Conservation (phyloP, 2,888 invertebrate genomes). For the Microplitis deprimator region DNA sequence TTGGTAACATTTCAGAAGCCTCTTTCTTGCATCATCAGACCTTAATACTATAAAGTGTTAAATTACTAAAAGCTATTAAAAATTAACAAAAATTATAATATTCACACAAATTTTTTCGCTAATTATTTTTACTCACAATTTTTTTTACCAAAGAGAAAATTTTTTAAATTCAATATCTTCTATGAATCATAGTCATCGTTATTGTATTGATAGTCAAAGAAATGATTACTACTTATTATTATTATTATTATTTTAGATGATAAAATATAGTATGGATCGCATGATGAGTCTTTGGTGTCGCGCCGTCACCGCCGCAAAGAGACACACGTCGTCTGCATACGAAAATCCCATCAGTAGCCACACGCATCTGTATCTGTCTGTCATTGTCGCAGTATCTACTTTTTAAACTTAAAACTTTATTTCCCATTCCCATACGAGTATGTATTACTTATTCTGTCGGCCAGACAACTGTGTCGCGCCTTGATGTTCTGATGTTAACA, state of each 20-base stretch:
- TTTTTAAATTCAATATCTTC: no score
- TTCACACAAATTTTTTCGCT: no score
- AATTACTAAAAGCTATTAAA: no score
- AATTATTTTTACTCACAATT: no score
- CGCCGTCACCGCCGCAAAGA: conserved; percentile 33
- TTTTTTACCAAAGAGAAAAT: no score
- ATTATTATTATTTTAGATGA: not conserved
- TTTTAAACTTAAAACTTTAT: conserved; percentile 2
- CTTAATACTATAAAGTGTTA: no score
- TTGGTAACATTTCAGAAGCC: no score
- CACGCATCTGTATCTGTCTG: conserved; percentile 39
- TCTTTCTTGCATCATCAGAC: no score
- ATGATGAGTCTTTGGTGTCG: conserved; percentile 32
- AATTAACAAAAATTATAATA: no score
- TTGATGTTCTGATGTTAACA: conserved; percentile 7
- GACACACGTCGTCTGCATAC: conserved; percentile 57
- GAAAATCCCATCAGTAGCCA: conserved; percentile 36
- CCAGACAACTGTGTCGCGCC: conserved; percentile 6
- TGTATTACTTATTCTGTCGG: conserved; percentile 2
- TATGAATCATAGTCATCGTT: no score
- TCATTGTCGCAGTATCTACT: conserved; percentile 28
- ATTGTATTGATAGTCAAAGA: no score
- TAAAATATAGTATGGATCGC: conserved; percentile 19
- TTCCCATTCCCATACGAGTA: not conserved
- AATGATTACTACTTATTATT: no score